Percentiles rank a stretch among this genome's conserved stretches.
Conservation (phyloP, 2,888 invertebrate species). For the Magallana nippona region DNA sequence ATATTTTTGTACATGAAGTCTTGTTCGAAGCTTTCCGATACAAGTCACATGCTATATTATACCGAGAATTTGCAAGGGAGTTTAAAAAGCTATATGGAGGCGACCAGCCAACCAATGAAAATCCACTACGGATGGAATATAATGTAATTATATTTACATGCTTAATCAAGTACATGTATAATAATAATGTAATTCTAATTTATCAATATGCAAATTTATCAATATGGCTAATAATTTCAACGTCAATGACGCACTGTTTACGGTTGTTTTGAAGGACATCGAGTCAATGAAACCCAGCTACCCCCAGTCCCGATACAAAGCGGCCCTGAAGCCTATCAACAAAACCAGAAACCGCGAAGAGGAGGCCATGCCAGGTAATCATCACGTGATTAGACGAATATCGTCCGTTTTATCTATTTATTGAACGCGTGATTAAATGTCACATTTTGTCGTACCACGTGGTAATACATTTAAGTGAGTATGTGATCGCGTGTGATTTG, state of each 20-base stretch:
- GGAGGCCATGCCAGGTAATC: slow-evolving; percentile 4
- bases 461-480: too few species aligned
- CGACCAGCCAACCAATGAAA: slow-evolving; percentile 13
- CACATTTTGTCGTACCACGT: too few species aligned
- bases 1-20: background rate
- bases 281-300: background rate
- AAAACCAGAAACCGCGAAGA: slow-evolving; percentile 19
- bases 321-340: background rate
- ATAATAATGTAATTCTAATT: too few species aligned
- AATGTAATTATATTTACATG: slow-evolving; percentile 6
- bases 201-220: too few species aligned
- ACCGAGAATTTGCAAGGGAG: slow-evolving; percentile 2
- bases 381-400: too few species aligned
- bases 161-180: too few species aligned
- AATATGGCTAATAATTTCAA: too few species aligned
- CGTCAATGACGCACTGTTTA: too few species aligned
- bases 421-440: too few species aligned
- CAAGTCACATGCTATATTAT: background rate
- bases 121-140: background rate
- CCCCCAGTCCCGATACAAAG: slow-evolving; percentile 1
- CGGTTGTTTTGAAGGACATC: background rate
- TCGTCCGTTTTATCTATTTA: too few species aligned
- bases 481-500: too few species aligned
- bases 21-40: slow-evolving; percentile 13
- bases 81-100: background rate